phyloP scores from a whole-genome alignment of 2,797 vertebrate species.

The Sarcophilus harrisii region DNA sequence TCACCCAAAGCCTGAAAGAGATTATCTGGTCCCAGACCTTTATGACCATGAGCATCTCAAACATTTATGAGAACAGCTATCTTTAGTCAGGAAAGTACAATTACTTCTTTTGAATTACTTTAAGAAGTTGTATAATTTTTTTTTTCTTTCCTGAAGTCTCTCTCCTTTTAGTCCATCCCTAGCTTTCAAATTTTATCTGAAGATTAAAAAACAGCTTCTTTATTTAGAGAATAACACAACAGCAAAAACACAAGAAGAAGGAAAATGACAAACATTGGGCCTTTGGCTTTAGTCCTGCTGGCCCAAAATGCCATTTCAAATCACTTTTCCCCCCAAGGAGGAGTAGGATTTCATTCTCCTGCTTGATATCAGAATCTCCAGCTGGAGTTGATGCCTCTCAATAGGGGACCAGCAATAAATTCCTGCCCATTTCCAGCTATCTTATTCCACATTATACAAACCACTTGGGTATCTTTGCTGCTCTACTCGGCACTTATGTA shows the following conservation, averaged over 20 bases:
- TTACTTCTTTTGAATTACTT: background rate
- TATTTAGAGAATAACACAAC: background rate
- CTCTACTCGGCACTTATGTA: conserved; percentile 72
- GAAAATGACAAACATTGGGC: conserved; percentile 39
- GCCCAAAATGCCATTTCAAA: conserved; percentile 65
- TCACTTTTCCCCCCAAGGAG: conserved; percentile 60
- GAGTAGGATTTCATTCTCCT: conserved; percentile 71
- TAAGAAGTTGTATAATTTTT: background rate
- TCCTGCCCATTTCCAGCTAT: conserved; percentile 53
- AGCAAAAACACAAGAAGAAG: background rate
- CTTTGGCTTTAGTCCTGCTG: conserved; percentile 73
- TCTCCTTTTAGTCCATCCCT: background rate
- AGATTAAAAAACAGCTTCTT: background rate
- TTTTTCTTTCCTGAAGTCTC: background rate
- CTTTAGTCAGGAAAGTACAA: background rate
- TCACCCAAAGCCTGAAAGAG: background rate
- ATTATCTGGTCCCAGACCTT: background rate
- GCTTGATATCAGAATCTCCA: conserved; percentile 40
- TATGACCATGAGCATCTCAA: background rate
- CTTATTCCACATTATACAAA: conserved; percentile 72
- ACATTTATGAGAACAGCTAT: background rate
- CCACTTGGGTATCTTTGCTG: conserved; percentile 61
- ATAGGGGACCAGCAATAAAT: conserved; percentile 46
- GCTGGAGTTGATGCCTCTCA: background rate
- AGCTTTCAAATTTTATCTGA: background rate